Base-by-base conservation (phyloP, 2,888 invertebrate species). In the Drosophila emarginata region DNA sequence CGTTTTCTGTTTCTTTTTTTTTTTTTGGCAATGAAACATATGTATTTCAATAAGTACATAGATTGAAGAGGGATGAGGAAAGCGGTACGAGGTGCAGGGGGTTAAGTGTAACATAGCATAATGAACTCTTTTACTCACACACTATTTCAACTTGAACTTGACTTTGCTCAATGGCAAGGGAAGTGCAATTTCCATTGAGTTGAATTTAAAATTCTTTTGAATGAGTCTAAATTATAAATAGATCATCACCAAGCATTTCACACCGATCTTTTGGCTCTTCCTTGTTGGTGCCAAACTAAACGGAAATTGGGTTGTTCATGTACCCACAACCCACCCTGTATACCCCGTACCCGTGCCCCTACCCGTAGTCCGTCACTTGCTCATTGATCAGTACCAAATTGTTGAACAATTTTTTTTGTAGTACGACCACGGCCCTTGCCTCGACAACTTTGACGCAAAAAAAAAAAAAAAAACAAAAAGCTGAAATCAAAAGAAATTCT, bases 91-190 rank as follows among this genome's bases (percentile, higher is more conserved):
- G 15, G 28, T 26, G 53, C 12, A 54, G n/a, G n/a, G n/a, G n/a
- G n/a, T n/a, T n/a, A n/a, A n/a, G n/a, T 28, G 59, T 54, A 64
- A 59, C 59, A 57, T 53, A 58, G 63, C 52, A 28, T 40, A 26
- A 57, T 61, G 70, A 71, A 71, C 70, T 71, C 70, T 68, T 59
- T 54, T 15, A 12, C 50, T 66, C 56, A 37, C n/a, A 36, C 37
- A 40, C 57, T 23, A 5, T 18, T 51, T 28, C 23, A 64, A 64
- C 64, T 80, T 80, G 84, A 81, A 81, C 81, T 83, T 81, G 80
- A 80, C 77, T 77, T 67, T 63, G 59, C 21, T 50, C 61, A 70
- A 64, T 64, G 71, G 61, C 58, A 56, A 45, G 59, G 68, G 67
- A 68, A 68, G 36, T 58, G 36, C 36, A 69, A 53, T 58, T 54